These are phyloP conservation scores for Anguilla obscura DNA, from an alignment of 2,797 vertebrate genomes.

Conservation along the genomic window DNA sequence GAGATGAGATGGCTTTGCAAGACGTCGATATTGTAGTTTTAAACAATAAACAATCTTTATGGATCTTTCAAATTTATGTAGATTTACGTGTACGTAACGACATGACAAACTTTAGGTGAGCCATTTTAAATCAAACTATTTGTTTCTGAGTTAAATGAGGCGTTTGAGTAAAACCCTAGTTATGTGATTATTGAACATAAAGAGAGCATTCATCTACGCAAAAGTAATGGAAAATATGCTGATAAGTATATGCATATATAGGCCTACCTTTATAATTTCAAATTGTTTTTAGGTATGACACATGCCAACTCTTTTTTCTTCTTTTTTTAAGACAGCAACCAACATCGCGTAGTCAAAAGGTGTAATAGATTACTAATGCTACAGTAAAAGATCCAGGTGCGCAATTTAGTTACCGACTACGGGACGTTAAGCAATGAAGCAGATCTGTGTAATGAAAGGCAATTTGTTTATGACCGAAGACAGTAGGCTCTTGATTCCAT, in stretches of 20 bases:
- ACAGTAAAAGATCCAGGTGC: no score
- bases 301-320: no score
- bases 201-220: not conserved
- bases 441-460: not conserved
- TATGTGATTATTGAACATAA: not conserved
- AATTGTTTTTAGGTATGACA: not conserved
- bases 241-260: not conserved
- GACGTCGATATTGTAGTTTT: not conserved
- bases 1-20: not conserved
- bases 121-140: not conserved
- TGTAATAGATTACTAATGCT: not conserved
- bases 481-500: not conserved
- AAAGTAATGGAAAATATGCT: not conserved
- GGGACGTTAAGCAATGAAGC: not conserved
- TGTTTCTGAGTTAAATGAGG: not conserved
- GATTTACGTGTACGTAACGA: not conserved
- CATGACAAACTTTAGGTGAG: not conserved
- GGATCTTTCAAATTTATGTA: not conserved
- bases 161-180: not conserved
- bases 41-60: not conserved
- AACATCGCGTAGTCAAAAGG: not conserved
- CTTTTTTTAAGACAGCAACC: not conserved
- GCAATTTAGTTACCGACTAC: not conserved
- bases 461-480: not conserved
- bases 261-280: not conserved